phyloP scores from a whole-genome alignment of 2,888 invertebrate genomes.

The Syritta pipiens region DNA sequence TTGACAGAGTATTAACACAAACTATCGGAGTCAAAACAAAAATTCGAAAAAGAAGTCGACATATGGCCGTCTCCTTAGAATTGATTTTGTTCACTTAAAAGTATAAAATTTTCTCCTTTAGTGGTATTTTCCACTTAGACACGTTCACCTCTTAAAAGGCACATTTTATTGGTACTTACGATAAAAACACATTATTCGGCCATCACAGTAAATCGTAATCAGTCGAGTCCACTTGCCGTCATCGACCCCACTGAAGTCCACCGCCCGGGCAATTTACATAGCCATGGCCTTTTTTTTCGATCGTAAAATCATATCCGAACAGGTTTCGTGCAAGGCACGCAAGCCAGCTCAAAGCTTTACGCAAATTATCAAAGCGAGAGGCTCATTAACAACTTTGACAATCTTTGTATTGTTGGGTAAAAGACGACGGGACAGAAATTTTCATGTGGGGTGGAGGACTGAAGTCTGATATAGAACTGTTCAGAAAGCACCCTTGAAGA shows the following conservation, averaged over 20 bases:
- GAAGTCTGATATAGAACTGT: too few relatives aligned
- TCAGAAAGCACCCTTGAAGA: too few relatives aligned
- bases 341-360: neutral
- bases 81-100: too few relatives aligned
- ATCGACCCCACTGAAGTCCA: neutral
- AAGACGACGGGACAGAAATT: neutral
- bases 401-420: neutral
- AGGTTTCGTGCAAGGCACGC: constrained; percentile 1
- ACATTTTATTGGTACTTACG: constrained; percentile 36
- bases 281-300: constrained; percentile 18
- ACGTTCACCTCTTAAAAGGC: constrained; percentile 11
- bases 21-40: too few relatives aligned
- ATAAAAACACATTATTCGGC: constrained; percentile 15
- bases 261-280: neutral
- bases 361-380: constrained; percentile 1
- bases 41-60: too few relatives aligned
- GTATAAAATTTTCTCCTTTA: too few relatives aligned
- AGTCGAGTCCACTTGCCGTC: neutral
- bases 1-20: too few relatives aligned
- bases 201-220: constrained; percentile 6
- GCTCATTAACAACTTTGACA: neutral
- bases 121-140: constrained; percentile 11
- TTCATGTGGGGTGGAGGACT: too few relatives aligned
- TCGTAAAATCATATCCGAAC: constrained; percentile 31
- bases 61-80: too few relatives aligned